A percentile compares a stretch with the other conserved stretches of the same genome.
Evolutionary conservation across 1,140 invertebrate genomes (phyloP).

Genomic region (Hycleus phaleratus): DNA sequence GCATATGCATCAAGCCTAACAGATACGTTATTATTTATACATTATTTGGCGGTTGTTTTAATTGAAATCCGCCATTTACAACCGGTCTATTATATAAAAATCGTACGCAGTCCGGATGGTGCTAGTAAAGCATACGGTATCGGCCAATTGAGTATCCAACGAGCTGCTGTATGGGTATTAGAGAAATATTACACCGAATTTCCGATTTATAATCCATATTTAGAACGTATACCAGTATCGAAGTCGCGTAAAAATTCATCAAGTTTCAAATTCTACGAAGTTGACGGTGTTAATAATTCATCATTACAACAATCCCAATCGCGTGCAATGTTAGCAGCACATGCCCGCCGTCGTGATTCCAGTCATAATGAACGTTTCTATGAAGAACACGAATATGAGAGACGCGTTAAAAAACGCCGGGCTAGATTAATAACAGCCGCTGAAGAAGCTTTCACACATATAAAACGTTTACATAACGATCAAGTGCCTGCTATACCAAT

Average conservation of each 20-base stretch:
- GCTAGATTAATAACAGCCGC: slow-evolving; percentile 85
- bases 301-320: slow-evolving; percentile 58
- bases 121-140: slow-evolving; percentile 76
- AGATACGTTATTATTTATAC: slow-evolving; percentile 90
- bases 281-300: slow-evolving; percentile 74
- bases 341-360: slow-evolving; percentile 64
- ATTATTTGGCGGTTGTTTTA: slow-evolving; percentile 87
- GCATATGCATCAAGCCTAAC: slow-evolving; percentile 84
- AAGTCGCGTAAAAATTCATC: slow-evolving; percentile 70
- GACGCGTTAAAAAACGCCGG: slow-evolving; percentile 81
- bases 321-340: slow-evolving; percentile 59
- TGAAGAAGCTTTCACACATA: slow-evolving; percentile 96
- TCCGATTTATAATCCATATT: slow-evolving; percentile 91
- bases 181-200: slow-evolving; percentile 96
- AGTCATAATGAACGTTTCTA: slow-evolving; percentile 96
- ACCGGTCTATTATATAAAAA: slow-evolving; percentile 83
- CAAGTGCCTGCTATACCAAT: slow-evolving; percentile 61
- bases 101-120: slow-evolving; percentile 91
- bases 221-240: slow-evolving; percentile 81
- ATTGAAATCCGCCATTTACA: slow-evolving; percentile 88
- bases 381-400: slow-evolving; percentile 94
- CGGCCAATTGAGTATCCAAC: slow-evolving; percentile 88
- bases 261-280: slow-evolving; percentile 95
- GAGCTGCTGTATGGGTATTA: slow-evolving; percentile 88
- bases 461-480: slow-evolving; percentile 70